Evolutionary conservation across 1,140 invertebrate genomes (phyloP).

Genomic region (Melipona quadrifasciata): DNA sequence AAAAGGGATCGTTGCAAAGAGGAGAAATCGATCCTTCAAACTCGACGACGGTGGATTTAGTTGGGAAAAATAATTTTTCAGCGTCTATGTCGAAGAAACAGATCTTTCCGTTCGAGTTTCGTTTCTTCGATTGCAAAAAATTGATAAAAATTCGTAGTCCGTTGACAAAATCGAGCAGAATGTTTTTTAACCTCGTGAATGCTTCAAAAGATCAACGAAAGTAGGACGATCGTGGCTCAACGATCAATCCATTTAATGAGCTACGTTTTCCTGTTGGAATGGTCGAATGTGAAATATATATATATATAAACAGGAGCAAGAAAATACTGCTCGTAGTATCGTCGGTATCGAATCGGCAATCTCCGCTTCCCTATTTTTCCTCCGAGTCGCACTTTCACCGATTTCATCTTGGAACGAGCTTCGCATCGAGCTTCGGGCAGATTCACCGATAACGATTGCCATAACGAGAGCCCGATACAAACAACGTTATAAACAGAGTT

Average conservation of each 20-base stretch:
- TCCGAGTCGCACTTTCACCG: slow-evolving; percentile 25
- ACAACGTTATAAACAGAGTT: background rate
- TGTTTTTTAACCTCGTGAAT: too few relatives aligned
- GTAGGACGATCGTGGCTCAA: background rate
- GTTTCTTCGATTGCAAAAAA: too few relatives aligned
- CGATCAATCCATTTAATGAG: slow-evolving; percentile 10
- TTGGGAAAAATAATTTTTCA: too few relatives aligned
- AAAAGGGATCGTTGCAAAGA: too few relatives aligned
- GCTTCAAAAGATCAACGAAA: background rate
- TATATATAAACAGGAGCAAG: background rate
- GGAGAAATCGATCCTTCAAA: too few relatives aligned
- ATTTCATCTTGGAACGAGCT: slow-evolving; percentile 25
- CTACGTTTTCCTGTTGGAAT: background rate
- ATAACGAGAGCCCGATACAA: too few relatives aligned
- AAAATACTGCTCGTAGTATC: too few relatives aligned
- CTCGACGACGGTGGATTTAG: too few relatives aligned
- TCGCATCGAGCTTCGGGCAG: background rate
- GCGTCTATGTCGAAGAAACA: too few relatives aligned
- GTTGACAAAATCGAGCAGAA: too few relatives aligned
- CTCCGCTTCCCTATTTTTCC: slow-evolving; percentile 15
- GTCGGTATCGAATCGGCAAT: slow-evolving; percentile 16
- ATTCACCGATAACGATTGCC: background rate
- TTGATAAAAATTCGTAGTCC: too few relatives aligned
- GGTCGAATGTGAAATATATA: background rate
- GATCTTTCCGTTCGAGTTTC: too few relatives aligned